phyloP scores from a whole-genome alignment of 2,797 vertebrate species.

The Takifugu rubripes region DNA sequence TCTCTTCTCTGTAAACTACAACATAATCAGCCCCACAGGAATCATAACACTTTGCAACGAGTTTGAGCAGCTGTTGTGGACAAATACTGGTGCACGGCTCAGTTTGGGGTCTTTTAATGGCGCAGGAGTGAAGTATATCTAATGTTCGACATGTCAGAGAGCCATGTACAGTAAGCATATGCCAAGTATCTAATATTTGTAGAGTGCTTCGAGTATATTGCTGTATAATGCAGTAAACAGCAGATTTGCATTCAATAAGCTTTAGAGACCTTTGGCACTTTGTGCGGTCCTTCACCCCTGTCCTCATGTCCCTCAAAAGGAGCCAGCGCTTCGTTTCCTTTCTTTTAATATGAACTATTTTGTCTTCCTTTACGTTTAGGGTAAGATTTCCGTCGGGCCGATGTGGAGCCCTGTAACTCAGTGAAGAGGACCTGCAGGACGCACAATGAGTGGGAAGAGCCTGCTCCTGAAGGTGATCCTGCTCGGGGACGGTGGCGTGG shows the following conservation, averaged over 20 bases:
- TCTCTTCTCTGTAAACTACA: too few species aligned
- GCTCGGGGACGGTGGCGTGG: slow-evolving; percentile 95
- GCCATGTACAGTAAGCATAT: not conserved
- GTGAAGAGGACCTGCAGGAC: slow-evolving; percentile 43
- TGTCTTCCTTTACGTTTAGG: slow-evolving; percentile 33
- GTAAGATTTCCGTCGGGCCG: slow-evolving; percentile 50
- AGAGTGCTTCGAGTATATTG: not conserved
- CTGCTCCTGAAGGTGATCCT: slow-evolving; percentile 95
- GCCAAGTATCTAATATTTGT: not conserved
- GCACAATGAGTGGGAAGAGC: slow-evolving; percentile 91
- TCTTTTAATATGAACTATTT: slow-evolving; percentile 14
- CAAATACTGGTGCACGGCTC: slow-evolving; percentile 36
- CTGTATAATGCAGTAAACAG: slow-evolving; percentile 19
- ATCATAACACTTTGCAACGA: not conserved
- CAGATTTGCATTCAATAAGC: not conserved
- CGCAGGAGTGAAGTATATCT: not conserved
- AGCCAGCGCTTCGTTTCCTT: not conserved
- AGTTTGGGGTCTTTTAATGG: slow-evolving; percentile 11
- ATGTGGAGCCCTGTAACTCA: slow-evolving; percentile 41
- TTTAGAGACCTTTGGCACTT: slow-evolving; percentile 30
- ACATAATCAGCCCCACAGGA: not conserved
- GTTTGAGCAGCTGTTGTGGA: slow-evolving; percentile 18
- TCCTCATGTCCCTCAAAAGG: slow-evolving; percentile 19
- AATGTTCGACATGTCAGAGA: too few species aligned
- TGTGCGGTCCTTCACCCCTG: slow-evolving; percentile 43